Percentiles rank a stretch among this genome's conserved stretches.
Evolutionary conservation across 2,797 vertebrate genomes (phyloP).

Genomic region (Odontamblyopus lacepedii): DNA sequence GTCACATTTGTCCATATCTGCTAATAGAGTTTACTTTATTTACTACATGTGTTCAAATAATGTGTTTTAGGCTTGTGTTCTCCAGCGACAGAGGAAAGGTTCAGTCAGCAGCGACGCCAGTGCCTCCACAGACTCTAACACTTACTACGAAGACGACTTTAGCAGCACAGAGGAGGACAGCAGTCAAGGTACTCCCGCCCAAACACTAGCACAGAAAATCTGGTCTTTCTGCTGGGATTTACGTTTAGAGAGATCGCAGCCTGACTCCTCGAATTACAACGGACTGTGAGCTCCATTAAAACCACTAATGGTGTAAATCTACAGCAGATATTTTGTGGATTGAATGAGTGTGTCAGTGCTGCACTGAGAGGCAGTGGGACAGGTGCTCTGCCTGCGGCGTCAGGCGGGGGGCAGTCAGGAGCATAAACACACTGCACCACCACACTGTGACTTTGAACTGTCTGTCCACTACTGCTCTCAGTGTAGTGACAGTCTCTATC

Average conservation of each 20-base stretch:
- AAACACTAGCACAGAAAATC: background rate
- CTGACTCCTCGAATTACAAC: background rate
- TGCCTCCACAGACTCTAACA: constrained; percentile 98
- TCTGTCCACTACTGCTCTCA: constrained; percentile 59
- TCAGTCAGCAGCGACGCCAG: constrained; percentile 97
- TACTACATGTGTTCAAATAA: background rate
- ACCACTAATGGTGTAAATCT: background rate
- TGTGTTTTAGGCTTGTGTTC: constrained; percentile 86
- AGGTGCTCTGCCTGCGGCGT: constrained; percentile 49
- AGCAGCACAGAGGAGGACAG: constrained; percentile 99
- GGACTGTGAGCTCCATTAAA: background rate
- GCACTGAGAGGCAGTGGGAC: constrained; percentile 37
- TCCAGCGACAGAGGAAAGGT: constrained; percentile 97
- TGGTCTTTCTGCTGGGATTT: too few relatives aligned
- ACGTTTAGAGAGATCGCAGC: background rate
- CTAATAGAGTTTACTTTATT: background rate
- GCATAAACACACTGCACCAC: constrained; percentile 25
- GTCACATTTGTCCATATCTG: background rate
- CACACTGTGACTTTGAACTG: constrained; percentile 34
- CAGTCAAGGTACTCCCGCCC: constrained; percentile 88
- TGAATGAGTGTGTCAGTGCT: constrained; percentile 39
- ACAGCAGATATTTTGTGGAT: background rate
- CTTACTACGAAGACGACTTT: constrained; percentile 98
- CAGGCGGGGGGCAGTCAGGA: constrained; percentile 36
- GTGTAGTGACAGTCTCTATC: constrained; percentile 84